Percentiles rank a stretch among this genome's conserved stretches.
These are phyloP conservation scores for Scaptomyza cyrtandrae DNA, from an alignment of 2,888 invertebrate species.

Conservation along the genomic window DNA sequence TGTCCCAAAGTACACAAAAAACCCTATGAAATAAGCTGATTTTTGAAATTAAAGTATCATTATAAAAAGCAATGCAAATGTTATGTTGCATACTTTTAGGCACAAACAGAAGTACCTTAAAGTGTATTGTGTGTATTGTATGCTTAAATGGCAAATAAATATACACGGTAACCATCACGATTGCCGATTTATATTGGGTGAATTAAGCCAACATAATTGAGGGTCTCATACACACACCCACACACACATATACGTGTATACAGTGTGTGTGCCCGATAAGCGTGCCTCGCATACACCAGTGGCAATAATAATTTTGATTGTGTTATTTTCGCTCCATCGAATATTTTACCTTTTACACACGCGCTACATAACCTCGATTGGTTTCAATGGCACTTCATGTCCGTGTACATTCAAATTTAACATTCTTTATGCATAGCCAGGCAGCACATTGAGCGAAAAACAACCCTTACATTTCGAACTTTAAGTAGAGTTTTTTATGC, in stretches of 20 bases:
- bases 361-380: slow-evolving; percentile 33
- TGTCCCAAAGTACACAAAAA: not conserved
- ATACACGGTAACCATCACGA: slow-evolving; percentile 22
- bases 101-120: too few species aligned
- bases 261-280: slow-evolving; percentile 42
- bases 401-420: slow-evolving; percentile 35
- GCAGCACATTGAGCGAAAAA: not conserved
- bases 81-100: too few species aligned
- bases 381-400: slow-evolving; percentile 32
- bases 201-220: slow-evolving; percentile 58
- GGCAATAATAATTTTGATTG: slow-evolving; percentile 49
- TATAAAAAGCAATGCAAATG: too few species aligned
- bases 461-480: too few species aligned
- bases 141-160: slow-evolving; percentile 40
- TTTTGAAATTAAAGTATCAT: too few species aligned
- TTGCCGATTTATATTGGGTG: slow-evolving; percentile 56
- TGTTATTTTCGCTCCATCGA: slow-evolving; percentile 1
- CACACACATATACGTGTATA: slow-evolving; percentile 2
- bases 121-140: too few species aligned
- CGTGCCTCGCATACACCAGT: slow-evolving; percentile 46
- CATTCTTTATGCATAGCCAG: slow-evolving; percentile 31
- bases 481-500: too few species aligned
- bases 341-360: not conserved
- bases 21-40: not conserved
- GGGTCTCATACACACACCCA: slow-evolving; percentile 1